These are phyloP conservation scores for Spodoptera littoralis DNA, from an alignment of 2,888 invertebrate genomes.

Conservation along the genomic window DNA sequence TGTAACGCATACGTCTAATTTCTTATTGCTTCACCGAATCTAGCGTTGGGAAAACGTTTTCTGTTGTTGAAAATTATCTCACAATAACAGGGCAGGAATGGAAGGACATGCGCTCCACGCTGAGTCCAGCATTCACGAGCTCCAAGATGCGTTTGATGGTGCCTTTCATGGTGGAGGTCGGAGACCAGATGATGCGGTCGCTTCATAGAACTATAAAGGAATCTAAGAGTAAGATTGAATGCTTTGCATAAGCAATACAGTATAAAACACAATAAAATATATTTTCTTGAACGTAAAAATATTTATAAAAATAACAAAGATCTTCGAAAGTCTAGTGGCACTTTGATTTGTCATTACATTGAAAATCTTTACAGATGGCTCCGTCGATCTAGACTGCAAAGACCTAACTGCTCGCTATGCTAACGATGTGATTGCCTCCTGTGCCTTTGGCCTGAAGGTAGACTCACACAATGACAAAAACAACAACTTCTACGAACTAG, in stretches of 20 bases:
- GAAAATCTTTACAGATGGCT: slow-evolving; percentile 51
- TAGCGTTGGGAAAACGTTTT: no score
- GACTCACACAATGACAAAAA: slow-evolving; percentile 86
- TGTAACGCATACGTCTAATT: no score
- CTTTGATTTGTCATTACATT: no score
- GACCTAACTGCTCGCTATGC: slow-evolving; percentile 80
- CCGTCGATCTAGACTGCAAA: slow-evolving; percentile 76
- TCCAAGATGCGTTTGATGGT: slow-evolving; percentile 84
- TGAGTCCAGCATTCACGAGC: slow-evolving; percentile 86
- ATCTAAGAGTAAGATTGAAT: slow-evolving; percentile 59
- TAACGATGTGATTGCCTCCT: slow-evolving; percentile 86
- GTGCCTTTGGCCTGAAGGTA: slow-evolving; percentile 85
- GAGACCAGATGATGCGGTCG: slow-evolving; percentile 70
- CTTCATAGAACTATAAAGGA: slow-evolving; percentile 65
- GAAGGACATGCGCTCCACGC: slow-evolving; percentile 81
- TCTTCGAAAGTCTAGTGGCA: no score
- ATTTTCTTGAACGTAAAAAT: neutral
- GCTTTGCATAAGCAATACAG: no score
- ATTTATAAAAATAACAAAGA: no score
- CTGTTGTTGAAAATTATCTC: no score
- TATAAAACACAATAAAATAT: no score
- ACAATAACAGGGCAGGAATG: slow-evolving; percentile 73
- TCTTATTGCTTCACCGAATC: no score
- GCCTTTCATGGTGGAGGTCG: slow-evolving; percentile 80
- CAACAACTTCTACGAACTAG: slow-evolving; percentile 87